A percentile compares a stretch with the other conserved stretches of the same genome.
Conservation (phyloP, 2,113 vertebrate genomes). For the Hippocampus mohnikei region DNA sequence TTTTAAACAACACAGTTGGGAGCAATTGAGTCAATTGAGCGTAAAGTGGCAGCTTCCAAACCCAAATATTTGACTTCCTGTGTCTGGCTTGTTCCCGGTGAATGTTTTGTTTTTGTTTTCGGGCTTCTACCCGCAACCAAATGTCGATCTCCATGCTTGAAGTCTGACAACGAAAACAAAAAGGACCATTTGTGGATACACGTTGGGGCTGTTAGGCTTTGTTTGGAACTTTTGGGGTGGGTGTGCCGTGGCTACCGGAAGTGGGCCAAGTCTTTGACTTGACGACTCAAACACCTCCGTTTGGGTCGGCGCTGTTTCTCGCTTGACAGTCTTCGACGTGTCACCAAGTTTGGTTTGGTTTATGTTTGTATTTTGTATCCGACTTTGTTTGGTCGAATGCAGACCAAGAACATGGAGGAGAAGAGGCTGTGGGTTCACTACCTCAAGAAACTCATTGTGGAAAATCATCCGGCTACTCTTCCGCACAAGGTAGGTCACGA, state of each 20-base stretch:
- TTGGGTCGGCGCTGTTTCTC: no score
- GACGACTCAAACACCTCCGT: no score
- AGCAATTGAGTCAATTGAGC: no score
- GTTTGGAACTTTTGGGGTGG: background rate
- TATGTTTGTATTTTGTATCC: no score
- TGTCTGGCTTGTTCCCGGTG: no score
- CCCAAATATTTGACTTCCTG: no score
- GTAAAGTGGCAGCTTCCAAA: no score
- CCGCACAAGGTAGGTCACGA: conserved; percentile 78
- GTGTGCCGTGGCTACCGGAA: background rate
- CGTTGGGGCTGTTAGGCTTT: background rate
- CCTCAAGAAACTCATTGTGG: conserved; percentile 85
- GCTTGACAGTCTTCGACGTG: no score
- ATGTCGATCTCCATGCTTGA: background rate
- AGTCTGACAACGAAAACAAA: background rate
- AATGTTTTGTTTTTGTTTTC: no score
- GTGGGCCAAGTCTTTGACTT: background rate
- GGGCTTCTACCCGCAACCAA: no score
- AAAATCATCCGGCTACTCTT: conserved; percentile 85
- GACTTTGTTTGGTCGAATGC: background rate
- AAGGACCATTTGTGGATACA: background rate
- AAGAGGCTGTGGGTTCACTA: conserved; percentile 87
- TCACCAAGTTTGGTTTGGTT: background rate
- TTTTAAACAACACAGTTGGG: no score
- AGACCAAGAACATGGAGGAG: conserved; percentile 90